A percentile compares a stretch with the other conserved stretches of the same genome.
Evolutionary conservation across 2,888 invertebrate species (phyloP).

Genomic region (Priocnemis perturbator): DNA sequence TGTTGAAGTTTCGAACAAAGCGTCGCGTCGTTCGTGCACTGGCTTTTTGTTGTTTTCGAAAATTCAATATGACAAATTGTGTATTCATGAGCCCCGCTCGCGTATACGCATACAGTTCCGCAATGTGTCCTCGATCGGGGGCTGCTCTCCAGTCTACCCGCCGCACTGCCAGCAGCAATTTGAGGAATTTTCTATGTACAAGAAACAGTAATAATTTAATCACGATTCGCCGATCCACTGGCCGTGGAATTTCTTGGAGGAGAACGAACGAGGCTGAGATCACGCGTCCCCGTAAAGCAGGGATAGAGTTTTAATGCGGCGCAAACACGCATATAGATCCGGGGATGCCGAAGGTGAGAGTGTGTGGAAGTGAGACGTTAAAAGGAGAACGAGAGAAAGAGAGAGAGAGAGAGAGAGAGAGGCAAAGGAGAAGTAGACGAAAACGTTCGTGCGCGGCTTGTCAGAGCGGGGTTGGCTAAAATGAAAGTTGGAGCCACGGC

Average conservation of each 20-base stretch:
- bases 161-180: no score
- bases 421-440: slow-evolving; percentile 46
- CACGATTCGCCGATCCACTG: slow-evolving; percentile 23
- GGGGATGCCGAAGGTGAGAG: slow-evolving; percentile 29
- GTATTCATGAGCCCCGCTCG: no score
- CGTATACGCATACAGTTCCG: no score
- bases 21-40: no score
- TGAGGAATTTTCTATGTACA: no score
- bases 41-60: no score
- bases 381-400: slow-evolving; percentile 28
- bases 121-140: no score
- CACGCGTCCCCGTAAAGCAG: slow-evolving; percentile 52
- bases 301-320: slow-evolving; percentile 68
- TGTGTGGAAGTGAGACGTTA: slow-evolving; percentile 42
- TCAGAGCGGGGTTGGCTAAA: slow-evolving; percentile 67
- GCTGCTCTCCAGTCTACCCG: no score
- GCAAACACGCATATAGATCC: slow-evolving; percentile 54
- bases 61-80: no score
- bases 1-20: no score
- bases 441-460: slow-evolving; percentile 58
- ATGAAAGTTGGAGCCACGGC: slow-evolving; percentile 74
- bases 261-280: slow-evolving; percentile 37
- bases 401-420: slow-evolving; percentile 13
- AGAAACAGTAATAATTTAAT: slow-evolving; percentile 31
- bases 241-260: slow-evolving; percentile 45